Conservation (phyloP, 2,797 vertebrate genomes). For the Sebastes hubbsi region DNA sequence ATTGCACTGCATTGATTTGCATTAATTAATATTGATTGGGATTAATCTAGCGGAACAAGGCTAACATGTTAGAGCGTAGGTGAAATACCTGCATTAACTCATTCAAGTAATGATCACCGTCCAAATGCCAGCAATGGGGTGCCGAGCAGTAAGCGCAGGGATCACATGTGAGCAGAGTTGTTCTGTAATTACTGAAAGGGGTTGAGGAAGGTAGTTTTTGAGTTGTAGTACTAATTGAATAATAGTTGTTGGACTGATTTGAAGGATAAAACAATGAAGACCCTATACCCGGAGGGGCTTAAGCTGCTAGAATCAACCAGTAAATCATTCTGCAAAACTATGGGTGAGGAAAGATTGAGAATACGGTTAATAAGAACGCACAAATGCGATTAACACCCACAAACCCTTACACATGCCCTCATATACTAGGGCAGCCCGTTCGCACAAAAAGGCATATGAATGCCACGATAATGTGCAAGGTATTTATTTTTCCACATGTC, state of each 20-base stretch:
- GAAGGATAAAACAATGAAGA: not conserved
- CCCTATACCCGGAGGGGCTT: not conserved
- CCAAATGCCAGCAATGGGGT: not conserved
- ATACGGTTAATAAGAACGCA: not conserved
- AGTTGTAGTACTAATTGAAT: not conserved
- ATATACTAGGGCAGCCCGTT: too few relatives aligned
- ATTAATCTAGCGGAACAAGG: slow-evolving; percentile 69
- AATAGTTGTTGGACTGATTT: not conserved
- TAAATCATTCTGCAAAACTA: not conserved
- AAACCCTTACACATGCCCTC: not conserved
- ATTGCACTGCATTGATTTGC: slow-evolving; percentile 68
- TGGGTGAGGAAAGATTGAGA: not conserved
- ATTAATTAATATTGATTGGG: slow-evolving; percentile 80
- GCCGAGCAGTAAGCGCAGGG: not conserved
- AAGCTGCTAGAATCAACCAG: not conserved
- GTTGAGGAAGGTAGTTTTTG: not conserved
- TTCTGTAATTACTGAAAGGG: not conserved
- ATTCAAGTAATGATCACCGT: not conserved
- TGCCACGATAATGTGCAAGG: too few relatives aligned
- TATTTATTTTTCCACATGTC: too few relatives aligned
- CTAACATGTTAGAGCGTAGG: slow-evolving; percentile 43
- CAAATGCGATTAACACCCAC: not conserved
- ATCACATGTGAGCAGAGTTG: not conserved
- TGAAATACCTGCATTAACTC: slow-evolving; percentile 37
- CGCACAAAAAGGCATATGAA: too few relatives aligned